Conservation (phyloP, 1,140 invertebrate genomes). For the Hetaerina americana region DNA sequence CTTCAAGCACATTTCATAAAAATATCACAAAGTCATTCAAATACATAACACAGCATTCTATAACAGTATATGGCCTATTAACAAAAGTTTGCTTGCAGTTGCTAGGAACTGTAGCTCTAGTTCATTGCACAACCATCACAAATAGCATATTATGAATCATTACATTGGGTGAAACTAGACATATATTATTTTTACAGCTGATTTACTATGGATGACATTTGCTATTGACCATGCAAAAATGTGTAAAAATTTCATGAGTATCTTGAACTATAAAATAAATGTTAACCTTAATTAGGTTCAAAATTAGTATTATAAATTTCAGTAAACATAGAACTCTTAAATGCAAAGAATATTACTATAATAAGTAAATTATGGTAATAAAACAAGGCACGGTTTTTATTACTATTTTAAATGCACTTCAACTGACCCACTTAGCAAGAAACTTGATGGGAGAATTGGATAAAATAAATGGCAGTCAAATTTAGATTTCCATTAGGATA, state of each 20-base stretch:
- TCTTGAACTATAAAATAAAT: neutral
- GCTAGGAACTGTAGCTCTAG: too few relatives aligned
- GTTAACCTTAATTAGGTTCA: neutral
- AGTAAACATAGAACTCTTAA: too few relatives aligned
- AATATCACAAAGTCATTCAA: too few relatives aligned
- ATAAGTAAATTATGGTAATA: neutral
- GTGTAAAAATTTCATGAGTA: neutral
- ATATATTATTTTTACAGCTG: neutral
- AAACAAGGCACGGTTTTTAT: neutral
- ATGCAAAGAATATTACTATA: neutral
- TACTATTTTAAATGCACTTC: neutral
- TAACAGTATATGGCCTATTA: too few relatives aligned
- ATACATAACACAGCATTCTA: too few relatives aligned
- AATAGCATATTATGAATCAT: neutral
- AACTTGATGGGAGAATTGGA: neutral
- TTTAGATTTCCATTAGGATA: neutral
- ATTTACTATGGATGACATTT: neutral
- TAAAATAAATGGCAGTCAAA: neutral
- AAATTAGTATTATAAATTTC: neutral
- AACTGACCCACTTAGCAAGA: neutral
- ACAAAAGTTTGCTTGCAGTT: too few relatives aligned
- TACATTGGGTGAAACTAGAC: neutral
- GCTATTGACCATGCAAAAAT: neutral
- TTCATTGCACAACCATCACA: neutral
- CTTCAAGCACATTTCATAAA: too few relatives aligned